These are phyloP conservation scores for Conops quadrifasciatus DNA, from an alignment of 2,888 invertebrate genomes.

Conservation along the genomic window DNA sequence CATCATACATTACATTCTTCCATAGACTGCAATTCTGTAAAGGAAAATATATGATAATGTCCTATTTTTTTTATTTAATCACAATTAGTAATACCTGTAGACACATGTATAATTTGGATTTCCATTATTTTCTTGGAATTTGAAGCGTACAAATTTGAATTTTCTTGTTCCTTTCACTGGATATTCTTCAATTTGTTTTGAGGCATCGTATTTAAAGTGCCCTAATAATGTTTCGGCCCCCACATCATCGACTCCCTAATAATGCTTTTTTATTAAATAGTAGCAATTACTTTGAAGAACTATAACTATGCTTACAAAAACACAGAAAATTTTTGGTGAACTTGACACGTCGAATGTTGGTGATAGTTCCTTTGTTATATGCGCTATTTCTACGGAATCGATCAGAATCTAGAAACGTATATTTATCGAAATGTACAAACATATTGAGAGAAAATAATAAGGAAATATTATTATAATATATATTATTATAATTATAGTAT, in stretches of 20 bases:
- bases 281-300: too few relatives aligned
- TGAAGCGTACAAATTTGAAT: constrained; percentile 45
- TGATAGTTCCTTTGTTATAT: constrained; percentile 50
- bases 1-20: constrained; percentile 37
- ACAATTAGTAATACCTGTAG: constrained; percentile 50
- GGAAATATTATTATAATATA: too few relatives aligned
- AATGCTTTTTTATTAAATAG: background rate
- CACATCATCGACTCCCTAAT: constrained; percentile 26
- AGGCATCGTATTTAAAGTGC: constrained; percentile 45
- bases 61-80: background rate
- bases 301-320: constrained; percentile 47
- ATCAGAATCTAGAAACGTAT: constrained; percentile 45
- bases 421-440: too few relatives aligned
- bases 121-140: constrained; percentile 53
- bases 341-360: constrained; percentile 48
- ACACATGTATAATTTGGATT: constrained; percentile 53
- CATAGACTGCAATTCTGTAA: constrained; percentile 45
- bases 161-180: constrained; percentile 29
- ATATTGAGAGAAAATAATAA: too few relatives aligned
- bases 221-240: constrained; percentile 44
- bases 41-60: background rate
- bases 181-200: constrained; percentile 46
- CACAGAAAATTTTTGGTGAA: constrained; percentile 54
- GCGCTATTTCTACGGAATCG: constrained; percentile 49
- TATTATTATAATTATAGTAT: too few relatives aligned